phyloP scores from a whole-genome alignment of 1,140 invertebrate species.

The Trinorchestia longiramus region DNA sequence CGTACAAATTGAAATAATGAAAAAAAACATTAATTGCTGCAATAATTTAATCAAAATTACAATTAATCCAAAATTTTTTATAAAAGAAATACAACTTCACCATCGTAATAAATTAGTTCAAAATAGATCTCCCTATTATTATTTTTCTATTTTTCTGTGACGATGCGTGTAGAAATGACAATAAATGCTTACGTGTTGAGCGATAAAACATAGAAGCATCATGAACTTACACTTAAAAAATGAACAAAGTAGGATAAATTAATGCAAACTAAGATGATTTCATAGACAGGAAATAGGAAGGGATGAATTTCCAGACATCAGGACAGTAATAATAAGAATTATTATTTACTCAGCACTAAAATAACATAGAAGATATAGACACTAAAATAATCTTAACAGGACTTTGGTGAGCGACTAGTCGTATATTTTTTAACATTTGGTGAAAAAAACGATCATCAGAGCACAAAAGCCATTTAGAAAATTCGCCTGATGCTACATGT shows the following conservation, averaged over 20 bases:
- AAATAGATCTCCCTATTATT: not conserved
- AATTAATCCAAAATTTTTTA: not conserved
- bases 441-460: not conserved
- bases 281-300: not conserved
- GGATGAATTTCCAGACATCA: not conserved
- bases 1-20: not conserved
- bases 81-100: not conserved
- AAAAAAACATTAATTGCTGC: not conserved
- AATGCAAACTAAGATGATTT: not conserved
- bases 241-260: not conserved
- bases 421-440: not conserved
- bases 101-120: not conserved
- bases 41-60: not conserved
- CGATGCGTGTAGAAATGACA: no score
- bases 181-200: no score
- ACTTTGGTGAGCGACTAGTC: conserved; percentile 6
- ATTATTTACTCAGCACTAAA: not conserved
- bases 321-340: not conserved
- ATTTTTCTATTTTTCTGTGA: not conserved
- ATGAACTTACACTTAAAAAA: not conserved
- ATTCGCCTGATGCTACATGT: not conserved
- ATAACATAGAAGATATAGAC: not conserved
- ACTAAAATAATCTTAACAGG: not conserved
- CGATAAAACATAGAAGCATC: no score
- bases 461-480: not conserved